Evolutionary conservation across 2,888 invertebrate genomes (phyloP).

Genomic region (Acleris emargana): DNA sequence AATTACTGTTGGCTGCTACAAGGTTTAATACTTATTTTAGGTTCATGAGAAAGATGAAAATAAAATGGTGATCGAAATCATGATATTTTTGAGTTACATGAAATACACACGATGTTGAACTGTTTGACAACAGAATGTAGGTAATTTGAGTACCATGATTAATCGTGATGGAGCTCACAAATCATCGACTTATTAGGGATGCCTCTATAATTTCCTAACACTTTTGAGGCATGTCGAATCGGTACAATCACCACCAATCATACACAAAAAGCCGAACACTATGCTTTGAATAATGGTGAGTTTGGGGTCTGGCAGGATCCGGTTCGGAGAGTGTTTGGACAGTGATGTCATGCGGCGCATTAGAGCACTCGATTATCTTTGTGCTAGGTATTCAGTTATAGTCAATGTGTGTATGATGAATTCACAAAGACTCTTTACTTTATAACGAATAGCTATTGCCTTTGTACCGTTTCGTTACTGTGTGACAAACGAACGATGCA

Average conservation of each 20-base stretch:
- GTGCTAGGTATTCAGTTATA: background rate
- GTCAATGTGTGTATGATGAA: background rate
- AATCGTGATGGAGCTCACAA: background rate
- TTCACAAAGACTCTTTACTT: background rate
- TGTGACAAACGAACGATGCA: background rate
- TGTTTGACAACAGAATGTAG: background rate
- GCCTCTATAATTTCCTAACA: conserved; percentile 13
- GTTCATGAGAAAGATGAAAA: too few species aligned
- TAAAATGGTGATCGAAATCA: too few species aligned
- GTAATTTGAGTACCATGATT: background rate
- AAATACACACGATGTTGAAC: too few species aligned
- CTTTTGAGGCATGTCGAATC: conserved; percentile 9
- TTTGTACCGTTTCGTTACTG: background rate
- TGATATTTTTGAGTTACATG: too few species aligned
- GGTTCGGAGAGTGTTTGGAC: conserved; percentile 12
- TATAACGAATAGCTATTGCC: background rate
- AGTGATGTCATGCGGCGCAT: conserved; percentile 13
- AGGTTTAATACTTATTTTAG: background rate
- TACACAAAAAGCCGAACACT: conserved; percentile 1
- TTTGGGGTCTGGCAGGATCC: background rate
- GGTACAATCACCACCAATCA: conserved; percentile 14
- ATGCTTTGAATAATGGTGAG: background rate
- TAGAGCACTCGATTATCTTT: background rate
- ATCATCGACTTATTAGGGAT: background rate
- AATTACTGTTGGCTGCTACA: background rate